phyloP scores from a whole-genome alignment of 2,888 invertebrate genomes.

The Scaptomyza parva region DNA sequence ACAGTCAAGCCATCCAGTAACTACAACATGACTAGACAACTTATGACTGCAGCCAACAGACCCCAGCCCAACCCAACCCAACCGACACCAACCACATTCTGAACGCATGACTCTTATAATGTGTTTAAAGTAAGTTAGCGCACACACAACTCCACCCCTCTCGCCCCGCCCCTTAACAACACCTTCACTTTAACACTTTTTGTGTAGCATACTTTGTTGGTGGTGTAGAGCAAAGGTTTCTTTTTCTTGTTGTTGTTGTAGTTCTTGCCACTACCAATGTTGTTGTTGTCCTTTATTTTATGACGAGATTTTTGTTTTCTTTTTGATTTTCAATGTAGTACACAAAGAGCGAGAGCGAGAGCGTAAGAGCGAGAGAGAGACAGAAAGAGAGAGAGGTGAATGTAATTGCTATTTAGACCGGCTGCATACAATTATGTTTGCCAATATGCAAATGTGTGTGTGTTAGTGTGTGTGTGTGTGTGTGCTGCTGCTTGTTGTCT shows the following conservation, averaged over 20 bases:
- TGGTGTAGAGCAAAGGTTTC: conserved; percentile 22
- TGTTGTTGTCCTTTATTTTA: conserved; percentile 29
- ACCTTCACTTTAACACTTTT: conserved; percentile 42
- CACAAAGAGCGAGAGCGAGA: conserved; percentile 14
- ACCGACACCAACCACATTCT: not conserved
- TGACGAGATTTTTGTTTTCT: conserved; percentile 10
- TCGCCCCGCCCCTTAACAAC: not conserved
- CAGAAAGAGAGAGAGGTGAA: conserved; percentile 17
- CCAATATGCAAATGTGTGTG: conserved; percentile 24
- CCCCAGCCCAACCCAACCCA: not conserved
- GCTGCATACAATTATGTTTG: conserved; percentile 50
- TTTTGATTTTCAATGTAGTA: conserved; percentile 22
- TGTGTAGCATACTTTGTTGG: conserved; percentile 70
- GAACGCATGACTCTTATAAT: conserved; percentile 11
- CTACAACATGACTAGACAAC: conserved; percentile 37
- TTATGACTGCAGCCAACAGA: conserved; percentile 18
- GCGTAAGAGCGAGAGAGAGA: not conserved
- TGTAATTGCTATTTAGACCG: conserved; percentile 75
- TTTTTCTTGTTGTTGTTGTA: not conserved
- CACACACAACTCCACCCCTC: not conserved
- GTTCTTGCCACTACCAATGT: too few relatives aligned
- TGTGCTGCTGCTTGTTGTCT: conserved; percentile 19
- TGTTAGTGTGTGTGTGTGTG: conserved; percentile 16
- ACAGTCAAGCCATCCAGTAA: conserved; percentile 15
- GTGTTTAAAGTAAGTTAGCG: conserved; percentile 69